phyloP scores from a whole-genome alignment of 2,113 vertebrate genomes.

The Tragelaphus imberbis region DNA sequence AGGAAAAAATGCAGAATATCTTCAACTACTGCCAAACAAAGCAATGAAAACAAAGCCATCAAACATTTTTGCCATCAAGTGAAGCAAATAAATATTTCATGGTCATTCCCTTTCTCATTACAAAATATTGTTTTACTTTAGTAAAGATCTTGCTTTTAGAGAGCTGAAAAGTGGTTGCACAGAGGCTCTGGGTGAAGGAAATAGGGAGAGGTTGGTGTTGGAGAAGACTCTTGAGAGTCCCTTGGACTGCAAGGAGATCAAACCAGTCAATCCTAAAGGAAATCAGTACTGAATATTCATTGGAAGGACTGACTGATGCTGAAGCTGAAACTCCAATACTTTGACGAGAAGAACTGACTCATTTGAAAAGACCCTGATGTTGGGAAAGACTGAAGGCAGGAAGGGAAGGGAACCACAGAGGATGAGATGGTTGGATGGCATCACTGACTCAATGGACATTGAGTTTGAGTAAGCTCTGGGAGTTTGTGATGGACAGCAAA shows the following conservation, averaged over 20 bases:
- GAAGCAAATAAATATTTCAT: background rate
- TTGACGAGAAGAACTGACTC: background rate
- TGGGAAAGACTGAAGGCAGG: background rate
- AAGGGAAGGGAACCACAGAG: background rate
- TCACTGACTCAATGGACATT: background rate
- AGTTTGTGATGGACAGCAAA: background rate
- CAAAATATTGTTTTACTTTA: background rate
- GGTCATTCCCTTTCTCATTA: background rate
- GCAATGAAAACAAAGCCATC: background rate
- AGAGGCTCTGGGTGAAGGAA: background rate
- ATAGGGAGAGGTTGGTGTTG: background rate
- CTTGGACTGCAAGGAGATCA: background rate
- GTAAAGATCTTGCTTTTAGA: background rate
- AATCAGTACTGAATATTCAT: background rate
- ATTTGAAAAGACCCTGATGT: background rate
- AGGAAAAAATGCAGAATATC: background rate
- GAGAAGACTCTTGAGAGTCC: background rate
- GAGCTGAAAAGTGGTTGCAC: background rate
- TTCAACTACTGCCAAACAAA: background rate
- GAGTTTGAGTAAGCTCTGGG: background rate
- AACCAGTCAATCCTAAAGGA: background rate
- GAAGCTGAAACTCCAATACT: background rate
- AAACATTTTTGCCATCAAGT: background rate
- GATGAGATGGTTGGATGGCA: background rate
- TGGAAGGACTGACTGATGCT: background rate